Conservation (phyloP, 2,113 vertebrate genomes). For the Aldabrachelys gigantea region DNA sequence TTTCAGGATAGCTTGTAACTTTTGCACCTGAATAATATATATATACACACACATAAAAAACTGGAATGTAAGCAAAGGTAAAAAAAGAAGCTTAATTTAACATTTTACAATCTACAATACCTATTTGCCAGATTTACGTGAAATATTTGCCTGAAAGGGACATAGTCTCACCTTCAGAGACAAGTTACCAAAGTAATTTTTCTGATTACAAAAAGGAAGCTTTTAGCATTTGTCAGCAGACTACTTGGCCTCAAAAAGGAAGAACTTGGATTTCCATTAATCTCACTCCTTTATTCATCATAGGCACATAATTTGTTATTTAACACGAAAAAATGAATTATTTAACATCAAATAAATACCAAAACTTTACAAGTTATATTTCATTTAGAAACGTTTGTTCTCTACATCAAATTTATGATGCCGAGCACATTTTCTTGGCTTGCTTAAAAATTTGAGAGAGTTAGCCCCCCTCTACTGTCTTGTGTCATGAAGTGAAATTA, state of each 20-base stretch:
- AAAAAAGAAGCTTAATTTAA: not conserved
- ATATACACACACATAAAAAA: not conserved
- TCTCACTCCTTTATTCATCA: not conserved
- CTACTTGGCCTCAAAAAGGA: not conserved
- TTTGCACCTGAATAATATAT: conserved; percentile 88
- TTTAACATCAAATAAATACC: not conserved
- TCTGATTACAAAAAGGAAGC: not conserved
- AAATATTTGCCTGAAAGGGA: not conserved
- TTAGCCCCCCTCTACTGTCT: not conserved
- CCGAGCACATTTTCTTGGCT: not conserved
- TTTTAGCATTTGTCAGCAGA: not conserved
- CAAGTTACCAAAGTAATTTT: not conserved
- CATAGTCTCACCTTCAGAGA: not conserved
- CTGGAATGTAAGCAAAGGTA: not conserved
- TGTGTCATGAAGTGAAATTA: not conserved
- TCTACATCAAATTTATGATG: not conserved
- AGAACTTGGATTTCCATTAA: not conserved
- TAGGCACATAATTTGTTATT: not conserved
- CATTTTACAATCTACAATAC: accelerated
- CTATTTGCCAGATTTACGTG: accelerated
- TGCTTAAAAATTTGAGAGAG: not conserved
- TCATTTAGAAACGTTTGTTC: not conserved
- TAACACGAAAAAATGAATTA: not conserved
- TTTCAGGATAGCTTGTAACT: conserved; percentile 96
- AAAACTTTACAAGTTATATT: not conserved